Base-by-base conservation (phyloP, 2,888 invertebrate species). In the Ormyrus thymus region DNA sequence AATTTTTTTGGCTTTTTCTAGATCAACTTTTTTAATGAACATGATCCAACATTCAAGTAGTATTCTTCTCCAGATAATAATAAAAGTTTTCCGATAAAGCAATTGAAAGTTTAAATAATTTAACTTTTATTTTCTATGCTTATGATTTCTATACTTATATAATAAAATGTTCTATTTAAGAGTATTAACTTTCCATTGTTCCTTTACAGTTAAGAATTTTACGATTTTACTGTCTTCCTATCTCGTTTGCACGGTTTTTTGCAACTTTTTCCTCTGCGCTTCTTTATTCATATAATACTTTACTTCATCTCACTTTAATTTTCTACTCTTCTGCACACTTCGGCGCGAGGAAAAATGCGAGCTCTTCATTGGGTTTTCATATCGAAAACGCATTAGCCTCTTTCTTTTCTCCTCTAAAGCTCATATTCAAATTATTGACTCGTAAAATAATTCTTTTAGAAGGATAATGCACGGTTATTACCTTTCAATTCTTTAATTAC, bases 311-410 rank as follows among this genome's bases (percentile, higher is more conserved):
- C 56, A 46, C 70, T 69, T 76, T 70, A 70, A 70, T 76, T 75
- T 69, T 70, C 64, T 50, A 70, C 65, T 65, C 56, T 56, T 45
- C 53, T 11, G 45, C 55, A 65, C 11, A 51, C 58, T 11, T 11
- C 29, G 2, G 65, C 46, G 10, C 45, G 58, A 62, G 62, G 56
- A 69, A 69, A 68, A 76, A 76, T 76, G 62, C 62, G 48, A 55
- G 29, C 73, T 56, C 76, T 70, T 69, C 56, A 58, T 76, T 58
- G 76, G 58, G 70, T 64, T 76, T 70, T 72, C 64, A 74, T 79
- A 77, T 74, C 79, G 74, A 72, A 75, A 80, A 75, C 72, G 70
- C 78, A 80, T 78, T 78, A 78, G 59, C 71, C 77, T 77, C 77
- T 58, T 77, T 76, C n/a, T 55, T 73, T 4, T 11, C 56, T 11